Percentiles rank a stretch among this genome's conserved stretches.
Evolutionary conservation across 2,888 invertebrate genomes (phyloP).

Genomic region (Limenitis camilla): DNA sequence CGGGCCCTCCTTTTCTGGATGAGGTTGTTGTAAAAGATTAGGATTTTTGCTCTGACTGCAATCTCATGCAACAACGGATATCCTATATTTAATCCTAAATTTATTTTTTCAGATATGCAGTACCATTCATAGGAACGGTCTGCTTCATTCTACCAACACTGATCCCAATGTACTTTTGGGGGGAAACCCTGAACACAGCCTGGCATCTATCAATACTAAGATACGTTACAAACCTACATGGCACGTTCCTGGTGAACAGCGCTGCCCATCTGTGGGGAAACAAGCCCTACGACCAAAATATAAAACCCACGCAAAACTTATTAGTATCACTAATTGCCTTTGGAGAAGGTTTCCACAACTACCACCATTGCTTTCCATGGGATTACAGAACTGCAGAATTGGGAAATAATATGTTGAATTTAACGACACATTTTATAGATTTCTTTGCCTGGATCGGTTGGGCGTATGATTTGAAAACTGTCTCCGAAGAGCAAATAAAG

Average conservation of each 20-base stretch:
- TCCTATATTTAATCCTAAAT: not conserved
- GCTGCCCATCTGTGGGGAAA: slow-evolving; percentile 73
- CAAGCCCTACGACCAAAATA: slow-evolving; percentile 56
- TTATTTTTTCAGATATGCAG: slow-evolving; percentile 64
- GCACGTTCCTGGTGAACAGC: slow-evolving; percentile 77
- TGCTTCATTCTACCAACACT: slow-evolving; percentile 57
- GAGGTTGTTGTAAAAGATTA: no score
- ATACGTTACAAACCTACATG: slow-evolving; percentile 73
- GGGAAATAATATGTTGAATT: slow-evolving; percentile 31
- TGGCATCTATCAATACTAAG: slow-evolving; percentile 60
- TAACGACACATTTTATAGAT: slow-evolving; percentile 42
- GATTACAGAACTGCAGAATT: slow-evolving; percentile 44
- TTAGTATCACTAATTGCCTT: slow-evolving; percentile 31
- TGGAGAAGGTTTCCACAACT: slow-evolving; percentile 50
- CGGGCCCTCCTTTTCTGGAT: no score
- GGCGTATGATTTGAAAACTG: slow-evolving; percentile 46
- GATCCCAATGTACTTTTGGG: slow-evolving; percentile 74
- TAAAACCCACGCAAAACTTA: slow-evolving; percentile 33
- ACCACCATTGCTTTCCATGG: slow-evolving; percentile 46
- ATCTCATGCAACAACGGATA: not conserved
- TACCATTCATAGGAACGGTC: slow-evolving; percentile 73
- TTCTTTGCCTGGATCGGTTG: slow-evolving; percentile 44
- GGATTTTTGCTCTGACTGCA: no score
- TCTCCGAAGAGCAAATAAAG: slow-evolving; percentile 27
- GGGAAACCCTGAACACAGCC: slow-evolving; percentile 56